Base-by-base conservation (phyloP, 2,113 vertebrate genomes). In the Megaleporinus macrocephalus region DNA sequence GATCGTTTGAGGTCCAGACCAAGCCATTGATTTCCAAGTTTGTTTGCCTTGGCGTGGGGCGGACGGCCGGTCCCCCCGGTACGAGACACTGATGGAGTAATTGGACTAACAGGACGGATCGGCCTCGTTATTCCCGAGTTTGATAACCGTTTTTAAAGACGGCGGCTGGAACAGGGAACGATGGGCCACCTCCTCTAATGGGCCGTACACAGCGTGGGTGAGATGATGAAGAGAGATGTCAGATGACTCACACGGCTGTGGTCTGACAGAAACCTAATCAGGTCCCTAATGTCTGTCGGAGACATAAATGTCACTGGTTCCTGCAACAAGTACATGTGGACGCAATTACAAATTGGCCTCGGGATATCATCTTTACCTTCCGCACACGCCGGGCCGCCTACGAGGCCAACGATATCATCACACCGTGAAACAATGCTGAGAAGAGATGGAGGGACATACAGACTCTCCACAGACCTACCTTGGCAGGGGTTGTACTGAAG, bases 141-240 rank as follows among this genome's bases (percentile, higher is more conserved):
- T 68, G 65, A 68, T 36, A 68, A 68, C 63, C 65, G n/a, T 36
- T 68, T 68, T 68, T 68, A 68, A 36, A 68, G 22, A 55, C 53
- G 16, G 30, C 12, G n/a, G 44, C 33, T 24, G 66, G 66, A 70
- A 68, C 65, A 36, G 3, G 30, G 33, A 68, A n/a, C 65, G 16
- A 36, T 30, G 30, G 65, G 29, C 6, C 63, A 5, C 18, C 16
- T 26, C 16, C 20, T 33, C 63, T 70, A 41, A 68, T 44, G n/a
- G 66, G 66, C 63, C 33, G 63, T 30, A 27, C 12, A 16, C 33
- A 41, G 65, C 41, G 18, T 70, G 22, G 44, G 29, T 68, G 29
- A 41, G 30, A 41, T 36, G 14, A 65, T 65, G 27, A 65, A 30
- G 26, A 30, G 15, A 65, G 27, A 65, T 65, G 62, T 33, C 16